phyloP scores from a whole-genome alignment of 2,888 invertebrate genomes.

The Chloromyia formosa region DNA sequence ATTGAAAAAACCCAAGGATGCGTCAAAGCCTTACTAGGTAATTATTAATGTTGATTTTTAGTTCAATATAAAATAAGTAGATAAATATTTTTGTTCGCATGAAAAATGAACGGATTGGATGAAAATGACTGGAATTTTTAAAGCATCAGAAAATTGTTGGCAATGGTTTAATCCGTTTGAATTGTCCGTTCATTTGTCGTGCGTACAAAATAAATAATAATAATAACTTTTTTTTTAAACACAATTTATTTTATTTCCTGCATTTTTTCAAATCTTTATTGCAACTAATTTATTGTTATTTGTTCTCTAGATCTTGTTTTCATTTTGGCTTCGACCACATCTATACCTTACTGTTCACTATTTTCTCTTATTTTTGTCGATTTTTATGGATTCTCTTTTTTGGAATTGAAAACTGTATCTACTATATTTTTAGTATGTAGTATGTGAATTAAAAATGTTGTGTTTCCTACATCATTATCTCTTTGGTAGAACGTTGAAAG shows the following conservation, averaged over 20 bases:
- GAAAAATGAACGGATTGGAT: no score
- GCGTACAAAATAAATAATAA: no score
- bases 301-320: slow-evolving; percentile 30
- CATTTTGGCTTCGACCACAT: slow-evolving; percentile 22
- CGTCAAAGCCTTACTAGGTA: slow-evolving; percentile 88
- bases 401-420: slow-evolving; percentile 9
- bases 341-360: slow-evolving; percentile 29
- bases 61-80: no score
- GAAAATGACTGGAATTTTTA: no score
- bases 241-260: no score
- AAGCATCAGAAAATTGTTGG: no score
- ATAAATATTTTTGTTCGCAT: no score
- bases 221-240: no score
- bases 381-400: slow-evolving; percentile 35
- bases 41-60: slow-evolving; percentile 38
- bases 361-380: slow-evolving; percentile 2
- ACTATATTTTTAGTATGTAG: slow-evolving; percentile 15
- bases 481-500: neutral
- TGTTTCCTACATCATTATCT: slow-evolving; percentile 14
- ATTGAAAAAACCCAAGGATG: slow-evolving; percentile 93
- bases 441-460: slow-evolving; percentile 13
- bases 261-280: no score
- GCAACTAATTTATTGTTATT: slow-evolving; percentile 37
- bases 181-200: no score
- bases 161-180: no score